Evolutionary conservation across 2,888 invertebrate genomes (phyloP).

Genomic region (Ophion slaviceki): DNA sequence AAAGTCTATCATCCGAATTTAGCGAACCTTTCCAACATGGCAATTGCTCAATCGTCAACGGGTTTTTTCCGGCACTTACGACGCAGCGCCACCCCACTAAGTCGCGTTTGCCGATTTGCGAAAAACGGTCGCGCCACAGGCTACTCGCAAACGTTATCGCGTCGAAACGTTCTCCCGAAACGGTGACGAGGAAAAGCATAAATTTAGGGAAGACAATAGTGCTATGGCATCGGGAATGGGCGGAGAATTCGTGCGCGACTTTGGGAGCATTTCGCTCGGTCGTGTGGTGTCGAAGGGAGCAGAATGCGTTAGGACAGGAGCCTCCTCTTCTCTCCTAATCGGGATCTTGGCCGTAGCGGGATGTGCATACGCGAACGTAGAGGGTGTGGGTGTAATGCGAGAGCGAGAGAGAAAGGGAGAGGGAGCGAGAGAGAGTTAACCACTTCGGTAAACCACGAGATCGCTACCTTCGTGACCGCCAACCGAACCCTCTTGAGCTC

Average conservation of each 20-base stretch:
- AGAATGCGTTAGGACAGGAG: constrained; percentile 1
- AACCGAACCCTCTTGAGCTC: constrained; percentile 40
- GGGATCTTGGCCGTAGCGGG: not conserved
- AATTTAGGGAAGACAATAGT: not conserved
- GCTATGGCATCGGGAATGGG: not conserved
- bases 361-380: not conserved
- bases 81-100: no score
- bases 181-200: no score
- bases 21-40: no score
- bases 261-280: not conserved
- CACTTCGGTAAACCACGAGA: constrained; percentile 69
- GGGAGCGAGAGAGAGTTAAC: constrained; percentile 66
- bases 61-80: no score
- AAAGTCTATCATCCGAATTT: no score
- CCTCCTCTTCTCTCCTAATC: not conserved
- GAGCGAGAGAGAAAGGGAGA: constrained; percentile 39
- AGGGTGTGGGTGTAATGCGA: constrained; percentile 8
- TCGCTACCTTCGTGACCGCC: constrained; percentile 65
- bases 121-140: no score
- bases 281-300: constrained; percentile 14
- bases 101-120: no score
- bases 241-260: not conserved
- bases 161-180: no score
- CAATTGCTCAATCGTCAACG: no score
- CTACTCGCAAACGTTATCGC: no score